Conservation (phyloP, 2,888 invertebrate species). For the Druceiella hillmani region DNA sequence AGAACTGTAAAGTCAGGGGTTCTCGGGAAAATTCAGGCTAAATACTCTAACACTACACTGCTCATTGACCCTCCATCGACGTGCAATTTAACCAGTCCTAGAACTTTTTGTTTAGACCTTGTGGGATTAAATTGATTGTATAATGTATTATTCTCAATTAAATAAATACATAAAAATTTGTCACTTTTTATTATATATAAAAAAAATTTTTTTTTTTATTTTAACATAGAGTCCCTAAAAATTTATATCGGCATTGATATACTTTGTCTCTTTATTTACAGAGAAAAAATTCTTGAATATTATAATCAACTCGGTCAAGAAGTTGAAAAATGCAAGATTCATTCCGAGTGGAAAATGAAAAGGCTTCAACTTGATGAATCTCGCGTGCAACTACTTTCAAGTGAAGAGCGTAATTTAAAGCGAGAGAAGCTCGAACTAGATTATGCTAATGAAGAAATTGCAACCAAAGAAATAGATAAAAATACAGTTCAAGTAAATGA, state of each 20-base stretch:
- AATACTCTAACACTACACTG: no score
- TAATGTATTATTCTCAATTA: no score
- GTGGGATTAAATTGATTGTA: no score
- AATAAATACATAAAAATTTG: no score
- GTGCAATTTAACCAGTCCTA: no score
- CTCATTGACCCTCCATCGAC: no score
- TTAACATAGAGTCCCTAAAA: no score
- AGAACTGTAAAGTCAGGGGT: no score
- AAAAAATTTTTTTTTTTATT: no score
- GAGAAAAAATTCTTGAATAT: conserved; percentile 55
- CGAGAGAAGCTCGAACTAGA: conserved; percentile 49
- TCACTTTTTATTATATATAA: conserved; percentile 1
- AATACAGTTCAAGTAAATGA: conserved; percentile 8
- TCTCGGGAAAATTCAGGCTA: no score
- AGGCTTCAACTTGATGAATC: conserved; percentile 42
- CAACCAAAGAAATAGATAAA: conserved; percentile 2
- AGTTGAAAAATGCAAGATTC: conserved; percentile 51
- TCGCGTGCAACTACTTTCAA: conserved; percentile 42
- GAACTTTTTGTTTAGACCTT: no score
- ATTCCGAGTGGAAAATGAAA: conserved; percentile 54
- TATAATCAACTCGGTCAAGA: conserved; percentile 58
- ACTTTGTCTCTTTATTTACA: conserved; percentile 34
- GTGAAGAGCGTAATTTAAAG: conserved; percentile 49
- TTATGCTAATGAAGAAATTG: conserved; percentile 36
- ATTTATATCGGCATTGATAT: no score